Base-by-base conservation (phyloP, 2,888 invertebrate species). In the Drosophila hamatofila region DNA sequence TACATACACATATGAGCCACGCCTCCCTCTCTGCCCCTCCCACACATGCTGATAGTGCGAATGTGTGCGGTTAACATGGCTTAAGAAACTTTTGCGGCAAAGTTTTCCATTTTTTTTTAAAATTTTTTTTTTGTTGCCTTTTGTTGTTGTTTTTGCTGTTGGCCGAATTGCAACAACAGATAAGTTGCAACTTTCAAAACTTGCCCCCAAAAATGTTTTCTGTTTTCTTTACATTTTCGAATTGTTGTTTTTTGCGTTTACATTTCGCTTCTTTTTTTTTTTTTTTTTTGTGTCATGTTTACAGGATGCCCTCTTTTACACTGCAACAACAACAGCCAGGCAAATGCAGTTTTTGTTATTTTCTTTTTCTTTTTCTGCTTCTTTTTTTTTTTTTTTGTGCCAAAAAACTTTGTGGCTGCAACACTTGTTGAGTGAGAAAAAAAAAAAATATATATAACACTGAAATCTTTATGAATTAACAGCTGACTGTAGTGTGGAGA, bases 131-230 rank as follows among this genome's bases (percentile, higher is more conserved):
- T 44, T 21, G 12, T 21, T 0, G 39, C 6, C 9, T 44, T 14
- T 23, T 44, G 23, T 48, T 44, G 39, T 27, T 37, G 35, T 35
- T n/a, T 35, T 25, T 39, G 25, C 37, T 30, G 41, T 33, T 52
- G 70, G 54, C 65, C 48, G 62, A 58, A 37, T 35, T 69, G 75
- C 78, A 78, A 86, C 90, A 86, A 86, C 86, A 90, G 86, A 86
- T 86, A 86, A 90, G 89, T 86, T 86, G 89, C 90, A 90, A 86
- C 87, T 86, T 86, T 90, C 81, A 87, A 88, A 86, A 86, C 87
- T 86, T 88, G 83, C 60, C 74, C 75, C 75, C 71, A 64, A 74
- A 82, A 81, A 71, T 85, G 85, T 88, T 89, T 87, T 72, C 73
- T 77, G 70, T 88, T 83, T 88, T 76, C 87, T 83, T 76, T 77